phyloP scores from a whole-genome alignment of 1,140 invertebrate genomes.

The Lutraria rhynchaena region DNA sequence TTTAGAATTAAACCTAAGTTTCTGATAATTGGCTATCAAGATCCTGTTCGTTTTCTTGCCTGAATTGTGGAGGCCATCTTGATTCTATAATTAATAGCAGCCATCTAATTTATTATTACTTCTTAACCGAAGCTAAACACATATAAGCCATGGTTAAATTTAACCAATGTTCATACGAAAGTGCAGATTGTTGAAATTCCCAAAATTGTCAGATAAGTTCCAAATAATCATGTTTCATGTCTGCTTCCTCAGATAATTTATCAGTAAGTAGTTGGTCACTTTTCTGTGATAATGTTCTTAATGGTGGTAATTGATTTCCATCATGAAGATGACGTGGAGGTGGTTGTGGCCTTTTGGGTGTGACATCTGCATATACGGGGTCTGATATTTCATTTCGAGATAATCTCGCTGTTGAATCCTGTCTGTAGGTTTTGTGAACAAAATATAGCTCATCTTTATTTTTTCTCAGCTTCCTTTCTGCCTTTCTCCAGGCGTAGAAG shows the following conservation, averaged over 20 bases:
- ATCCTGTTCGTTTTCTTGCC: too few relatives aligned
- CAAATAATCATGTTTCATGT: conserved; percentile 35
- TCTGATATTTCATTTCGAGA: conserved; percentile 28
- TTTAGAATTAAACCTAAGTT: too few relatives aligned
- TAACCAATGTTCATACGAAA: not conserved
- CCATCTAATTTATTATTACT: too few relatives aligned
- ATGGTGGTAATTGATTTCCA: not conserved
- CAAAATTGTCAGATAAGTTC: conserved; percentile 20
- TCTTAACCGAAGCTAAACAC: too few relatives aligned
- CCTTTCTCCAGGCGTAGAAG: conserved; percentile 14
- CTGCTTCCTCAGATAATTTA: conserved; percentile 3
- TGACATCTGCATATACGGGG: conserved; percentile 30
- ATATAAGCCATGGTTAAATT: too few relatives aligned
- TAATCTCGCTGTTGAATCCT: conserved; percentile 32
- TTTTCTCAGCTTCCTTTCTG: conserved; percentile 3
- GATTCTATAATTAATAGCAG: too few relatives aligned
- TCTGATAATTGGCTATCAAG: too few relatives aligned
- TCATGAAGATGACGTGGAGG: not conserved
- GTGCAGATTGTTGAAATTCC: not conserved
- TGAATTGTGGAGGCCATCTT: too few relatives aligned
- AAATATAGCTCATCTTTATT: conserved; percentile 46
- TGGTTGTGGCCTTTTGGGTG: not conserved
- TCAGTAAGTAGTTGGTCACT: conserved; percentile 30
- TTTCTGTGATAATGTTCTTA: not conserved
- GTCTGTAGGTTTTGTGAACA: conserved; percentile 43